Evolutionary conservation across 2,797 vertebrate species (phyloP).

Genomic region (Champsocephalus esox): DNA sequence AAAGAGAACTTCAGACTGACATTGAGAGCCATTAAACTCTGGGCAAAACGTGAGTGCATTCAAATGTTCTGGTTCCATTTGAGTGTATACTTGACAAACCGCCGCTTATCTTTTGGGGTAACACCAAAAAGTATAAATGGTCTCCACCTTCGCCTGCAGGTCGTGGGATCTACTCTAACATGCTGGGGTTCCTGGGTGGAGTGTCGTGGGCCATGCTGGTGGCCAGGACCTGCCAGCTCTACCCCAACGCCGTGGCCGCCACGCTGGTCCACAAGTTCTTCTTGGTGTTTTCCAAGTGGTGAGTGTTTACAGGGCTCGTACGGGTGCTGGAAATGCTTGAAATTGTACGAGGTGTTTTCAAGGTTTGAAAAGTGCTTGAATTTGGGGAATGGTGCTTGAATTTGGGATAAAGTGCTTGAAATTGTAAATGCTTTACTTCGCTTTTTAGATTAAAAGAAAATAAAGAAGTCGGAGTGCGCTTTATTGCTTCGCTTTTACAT

Average conservation of each 20-base stretch:
- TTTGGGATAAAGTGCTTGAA: too few species aligned
- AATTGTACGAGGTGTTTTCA: too few species aligned
- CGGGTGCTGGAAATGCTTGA: too few species aligned
- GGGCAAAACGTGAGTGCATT: constrained; percentile 95
- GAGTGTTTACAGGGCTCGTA: constrained; percentile 59
- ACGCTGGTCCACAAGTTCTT: constrained; percentile 99
- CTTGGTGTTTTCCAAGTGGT: constrained; percentile 99
- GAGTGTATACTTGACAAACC: background rate
- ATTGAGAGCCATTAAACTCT: constrained; percentile 94
- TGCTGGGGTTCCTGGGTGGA: constrained; percentile 97
- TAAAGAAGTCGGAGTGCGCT: too few species aligned
- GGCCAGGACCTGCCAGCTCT: constrained; percentile 98
- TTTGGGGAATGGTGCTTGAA: too few species aligned
- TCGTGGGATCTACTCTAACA: constrained; percentile 99
- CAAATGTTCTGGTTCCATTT: background rate
- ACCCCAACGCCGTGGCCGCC: constrained; percentile 98
- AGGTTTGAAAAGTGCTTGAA: too few species aligned
- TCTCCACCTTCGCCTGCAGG: constrained; percentile 64
- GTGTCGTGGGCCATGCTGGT: constrained; percentile 99
- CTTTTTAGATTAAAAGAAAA: too few species aligned
- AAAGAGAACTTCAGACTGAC: constrained; percentile 97
- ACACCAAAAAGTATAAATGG: background rate
- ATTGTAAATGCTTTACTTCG: too few species aligned
- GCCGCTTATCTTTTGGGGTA: background rate
- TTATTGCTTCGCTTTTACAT: too few species aligned